Base-by-base conservation (phyloP, 2,888 invertebrate species). In the Philereme vetulata region DNA sequence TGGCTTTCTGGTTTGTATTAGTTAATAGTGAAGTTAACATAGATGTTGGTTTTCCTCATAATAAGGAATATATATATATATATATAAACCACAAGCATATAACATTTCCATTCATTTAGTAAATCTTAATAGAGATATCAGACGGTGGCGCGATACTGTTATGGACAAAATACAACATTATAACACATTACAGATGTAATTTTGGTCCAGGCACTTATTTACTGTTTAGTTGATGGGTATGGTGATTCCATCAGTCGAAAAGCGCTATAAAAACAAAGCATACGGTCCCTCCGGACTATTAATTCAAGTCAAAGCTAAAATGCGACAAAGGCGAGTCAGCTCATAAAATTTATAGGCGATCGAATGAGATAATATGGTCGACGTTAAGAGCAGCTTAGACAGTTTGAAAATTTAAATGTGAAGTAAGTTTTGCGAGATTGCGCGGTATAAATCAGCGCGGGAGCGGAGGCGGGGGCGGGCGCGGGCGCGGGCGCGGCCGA, bases 401-500 rank as follows among this genome's bases (percentile, higher is more conserved):
- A 92, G 92, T 92, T 92, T 83, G 91, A 79, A 92, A 92, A 92
- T 92, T 92, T 92, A 92, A 92, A 92, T 92, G 92, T 91, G 92
- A 92, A 92, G 92, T 91, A 92, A 91, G 92, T 92, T 92, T 92
- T 92, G 91, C 87, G 87, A 92, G 92, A 91, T 92, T 92, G 90
- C 84, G 86, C 88, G 81, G 87, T 83, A 91, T 92, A 92, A 92
- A 92, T 92, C 91, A 92, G 92, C 82, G 84, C 80, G 78, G 68
- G 82, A 77, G 74, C 75, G 75, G 71, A 68, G 70, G 75, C 72
- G 76, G 72, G 80, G 72, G 80, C 75, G 77, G 74, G 84, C 78
- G 80, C 77, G 72, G 68, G 80, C 73, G 80, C 75, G 77, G 74
- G 84, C 78, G 80, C 77, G 72, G 68, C 21, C 81, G 53, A 80